phyloP scores from a whole-genome alignment of 2,113 vertebrate species.

The Cichladusa arquata region DNA sequence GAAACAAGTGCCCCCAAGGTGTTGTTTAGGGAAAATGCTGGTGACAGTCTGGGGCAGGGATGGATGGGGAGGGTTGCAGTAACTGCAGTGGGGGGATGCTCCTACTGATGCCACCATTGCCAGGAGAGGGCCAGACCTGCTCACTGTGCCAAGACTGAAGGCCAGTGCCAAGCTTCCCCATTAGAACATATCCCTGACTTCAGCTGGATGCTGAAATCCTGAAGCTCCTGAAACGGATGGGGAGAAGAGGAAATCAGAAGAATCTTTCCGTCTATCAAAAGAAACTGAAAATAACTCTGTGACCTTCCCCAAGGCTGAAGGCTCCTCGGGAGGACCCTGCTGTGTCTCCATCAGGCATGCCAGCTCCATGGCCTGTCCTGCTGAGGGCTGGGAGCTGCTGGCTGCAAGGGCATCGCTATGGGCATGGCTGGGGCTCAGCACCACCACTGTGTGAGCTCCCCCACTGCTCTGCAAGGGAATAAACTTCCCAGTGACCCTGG shows the following conservation, averaged over 20 bases:
- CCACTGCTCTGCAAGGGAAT: not conserved
- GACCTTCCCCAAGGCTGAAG: not conserved
- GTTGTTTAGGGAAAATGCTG: not conserved
- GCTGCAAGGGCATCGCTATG: not conserved
- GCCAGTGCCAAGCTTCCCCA: not conserved
- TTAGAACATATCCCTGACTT: not conserved
- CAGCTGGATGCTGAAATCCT: not conserved
- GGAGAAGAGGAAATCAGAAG: not conserved
- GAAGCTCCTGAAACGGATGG: not conserved
- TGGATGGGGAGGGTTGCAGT: not conserved
- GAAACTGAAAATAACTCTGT: not conserved
- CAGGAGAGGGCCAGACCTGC: not conserved
- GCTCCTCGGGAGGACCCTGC: not conserved
- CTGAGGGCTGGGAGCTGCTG: not conserved
- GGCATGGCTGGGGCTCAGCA: not conserved
- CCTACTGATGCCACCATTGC: not conserved
- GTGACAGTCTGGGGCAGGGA: not conserved
- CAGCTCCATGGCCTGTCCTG: not conserved
- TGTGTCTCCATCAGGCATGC: not conserved
- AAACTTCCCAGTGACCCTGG: not conserved
- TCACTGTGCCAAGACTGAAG: accelerated
- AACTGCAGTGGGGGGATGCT: not conserved
- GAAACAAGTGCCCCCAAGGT: not conserved
- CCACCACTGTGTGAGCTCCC: not conserved
- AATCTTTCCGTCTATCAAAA: not conserved